A percentile compares a stretch with the other conserved stretches of the same genome.
These are phyloP conservation scores for Aldabrachelys gigantea DNA, from an alignment of 2,113 vertebrate genomes.

Conservation along the genomic window DNA sequence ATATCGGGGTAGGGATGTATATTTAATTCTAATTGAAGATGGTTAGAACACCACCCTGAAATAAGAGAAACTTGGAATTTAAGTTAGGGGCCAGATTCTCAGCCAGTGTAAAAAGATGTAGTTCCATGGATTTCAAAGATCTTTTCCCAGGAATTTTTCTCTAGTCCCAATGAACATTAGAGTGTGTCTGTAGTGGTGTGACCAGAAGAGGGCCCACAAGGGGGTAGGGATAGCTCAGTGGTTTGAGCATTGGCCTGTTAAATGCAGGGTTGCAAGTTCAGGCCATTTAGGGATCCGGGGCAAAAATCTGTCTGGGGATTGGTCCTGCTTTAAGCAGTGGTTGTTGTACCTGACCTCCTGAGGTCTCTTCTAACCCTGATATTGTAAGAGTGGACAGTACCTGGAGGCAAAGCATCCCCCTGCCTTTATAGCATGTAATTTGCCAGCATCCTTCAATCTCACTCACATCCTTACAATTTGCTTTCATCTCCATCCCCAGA, in stretches of 20 bases:
- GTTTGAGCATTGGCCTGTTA: too few relatives aligned
- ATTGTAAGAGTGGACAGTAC: not conserved
- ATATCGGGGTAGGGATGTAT: not conserved
- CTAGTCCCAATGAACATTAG: not conserved
- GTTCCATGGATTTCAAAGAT: not conserved
- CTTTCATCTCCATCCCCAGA: not conserved
- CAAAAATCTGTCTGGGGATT: too few relatives aligned
- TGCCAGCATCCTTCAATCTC: not conserved
- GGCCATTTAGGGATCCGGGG: too few relatives aligned
- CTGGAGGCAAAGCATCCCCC: not conserved
- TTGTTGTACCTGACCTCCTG: too few relatives aligned
- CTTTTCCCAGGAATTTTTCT: not conserved
- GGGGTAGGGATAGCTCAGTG: too few relatives aligned
- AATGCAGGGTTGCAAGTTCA: too few relatives aligned
- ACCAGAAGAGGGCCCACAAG: not conserved
- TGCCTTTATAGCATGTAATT: not conserved
- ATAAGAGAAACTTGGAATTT: not conserved
- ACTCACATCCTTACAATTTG: not conserved
- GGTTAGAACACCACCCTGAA: not conserved
- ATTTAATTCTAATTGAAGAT: not conserved
- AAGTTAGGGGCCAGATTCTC: not conserved
- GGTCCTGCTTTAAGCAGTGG: too few relatives aligned
- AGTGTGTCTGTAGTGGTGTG: not conserved
- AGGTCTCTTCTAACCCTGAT: too few relatives aligned
- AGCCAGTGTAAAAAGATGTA: fast-evolving